Conservation (phyloP, 2,797 vertebrate genomes). For the Arnoldichthys spilopterus region DNA sequence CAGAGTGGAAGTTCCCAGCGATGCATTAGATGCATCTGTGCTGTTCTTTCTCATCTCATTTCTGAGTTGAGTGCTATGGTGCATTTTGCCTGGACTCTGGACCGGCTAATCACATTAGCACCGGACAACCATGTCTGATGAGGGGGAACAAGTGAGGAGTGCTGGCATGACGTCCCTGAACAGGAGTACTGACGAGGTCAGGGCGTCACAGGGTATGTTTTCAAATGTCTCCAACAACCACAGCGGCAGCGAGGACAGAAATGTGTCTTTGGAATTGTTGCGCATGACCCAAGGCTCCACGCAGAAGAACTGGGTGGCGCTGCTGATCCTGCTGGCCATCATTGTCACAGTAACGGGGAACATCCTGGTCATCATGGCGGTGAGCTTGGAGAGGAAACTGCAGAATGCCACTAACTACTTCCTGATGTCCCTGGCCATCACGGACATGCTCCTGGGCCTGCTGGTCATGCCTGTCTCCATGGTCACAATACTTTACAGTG, state of each 20-base stretch:
- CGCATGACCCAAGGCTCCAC: conserved; percentile 62
- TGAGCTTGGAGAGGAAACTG: conserved; percentile 95
- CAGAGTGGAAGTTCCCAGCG: background rate
- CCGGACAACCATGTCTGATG: conserved; percentile 4
- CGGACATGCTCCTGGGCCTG: conserved; percentile 95
- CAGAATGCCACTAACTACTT: conserved; percentile 99
- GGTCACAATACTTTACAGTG: conserved; percentile 95
- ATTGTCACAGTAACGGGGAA: conserved; percentile 93
- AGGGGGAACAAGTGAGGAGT: background rate
- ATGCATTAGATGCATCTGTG: background rate
- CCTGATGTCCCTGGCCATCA: conserved; percentile 95
- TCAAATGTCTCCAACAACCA: conserved; percentile 63
- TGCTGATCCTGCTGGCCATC: conserved; percentile 87
- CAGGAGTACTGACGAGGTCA: conserved; percentile 34
- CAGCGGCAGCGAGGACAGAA: conserved; percentile 67
- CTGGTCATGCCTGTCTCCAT: conserved; percentile 97
- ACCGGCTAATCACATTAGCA: background rate
- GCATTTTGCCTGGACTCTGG: conserved; percentile 5
- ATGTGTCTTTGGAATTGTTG: conserved; percentile 70
- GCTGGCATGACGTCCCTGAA: conserved; percentile 33
- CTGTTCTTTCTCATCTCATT: background rate
- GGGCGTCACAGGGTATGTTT: conserved; percentile 9
- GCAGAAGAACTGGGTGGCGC: conserved; percentile 92
- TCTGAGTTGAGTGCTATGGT: conserved; percentile 14
- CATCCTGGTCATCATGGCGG: conserved; percentile 96